These are phyloP conservation scores for Erpornis zantholeuca DNA, from an alignment of 2,113 vertebrate species.

Conservation along the genomic window DNA sequence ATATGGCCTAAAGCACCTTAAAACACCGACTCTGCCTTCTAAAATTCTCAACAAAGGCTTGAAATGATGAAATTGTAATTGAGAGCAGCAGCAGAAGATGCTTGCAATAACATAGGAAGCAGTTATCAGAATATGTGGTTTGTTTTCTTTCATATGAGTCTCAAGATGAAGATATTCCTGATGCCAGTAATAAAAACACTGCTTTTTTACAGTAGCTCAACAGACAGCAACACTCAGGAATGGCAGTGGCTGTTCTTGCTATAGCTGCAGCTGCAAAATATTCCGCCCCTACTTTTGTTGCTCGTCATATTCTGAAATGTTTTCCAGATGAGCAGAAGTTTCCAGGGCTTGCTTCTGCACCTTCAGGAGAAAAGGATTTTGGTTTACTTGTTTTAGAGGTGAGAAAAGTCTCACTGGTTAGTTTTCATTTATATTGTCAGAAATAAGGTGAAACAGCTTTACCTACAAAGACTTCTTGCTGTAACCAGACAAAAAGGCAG, in stretches of 20 bases:
- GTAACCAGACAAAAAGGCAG: not conserved
- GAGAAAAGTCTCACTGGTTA: not conserved
- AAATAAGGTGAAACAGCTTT: not conserved
- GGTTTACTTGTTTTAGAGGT: not conserved
- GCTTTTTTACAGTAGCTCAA: not conserved
- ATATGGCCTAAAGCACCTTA: not conserved
- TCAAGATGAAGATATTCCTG: constrained; percentile 2
- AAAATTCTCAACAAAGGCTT: not conserved
- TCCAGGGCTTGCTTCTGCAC: not conserved
- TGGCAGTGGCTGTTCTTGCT: not conserved
- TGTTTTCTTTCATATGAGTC: not conserved
- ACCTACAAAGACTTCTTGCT: not conserved
- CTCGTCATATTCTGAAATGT: not conserved
- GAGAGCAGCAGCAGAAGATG: not conserved
- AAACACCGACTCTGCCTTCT: not conserved
- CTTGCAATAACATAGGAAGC: not conserved
- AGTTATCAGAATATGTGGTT: not conserved
- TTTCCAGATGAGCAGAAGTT: not conserved
- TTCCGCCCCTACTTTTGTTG: not conserved
- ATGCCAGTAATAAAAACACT: constrained; percentile 1
- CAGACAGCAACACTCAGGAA: not conserved
- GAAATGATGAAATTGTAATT: not conserved
- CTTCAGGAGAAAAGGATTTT: not conserved
- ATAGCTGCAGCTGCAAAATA: constrained; percentile 16
- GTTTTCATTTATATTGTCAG: not conserved